phyloP scores from a whole-genome alignment of 2,113 vertebrate species.

The Columbina picui region DNA sequence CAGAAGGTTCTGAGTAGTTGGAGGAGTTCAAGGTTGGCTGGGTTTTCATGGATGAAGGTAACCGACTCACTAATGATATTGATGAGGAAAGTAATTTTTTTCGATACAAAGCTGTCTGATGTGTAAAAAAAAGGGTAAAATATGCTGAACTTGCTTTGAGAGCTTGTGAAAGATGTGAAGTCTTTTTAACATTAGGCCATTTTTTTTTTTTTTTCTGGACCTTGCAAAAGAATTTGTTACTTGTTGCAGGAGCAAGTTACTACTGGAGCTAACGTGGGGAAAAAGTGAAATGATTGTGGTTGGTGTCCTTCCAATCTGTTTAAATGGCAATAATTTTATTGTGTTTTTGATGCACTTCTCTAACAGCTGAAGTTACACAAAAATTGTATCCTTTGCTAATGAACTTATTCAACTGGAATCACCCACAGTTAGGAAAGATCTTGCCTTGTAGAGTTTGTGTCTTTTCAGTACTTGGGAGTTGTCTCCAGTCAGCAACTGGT shows the following conservation, averaged over 20 bases:
- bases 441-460: background rate
- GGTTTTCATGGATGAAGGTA: background rate
- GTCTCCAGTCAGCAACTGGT: background rate
- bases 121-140: background rate
- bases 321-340: background rate
- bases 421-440: background rate
- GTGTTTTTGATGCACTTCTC: background rate
- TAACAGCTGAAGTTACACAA: background rate
- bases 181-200: background rate
- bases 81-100: background rate
- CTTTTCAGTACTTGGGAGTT: background rate
- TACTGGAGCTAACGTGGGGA: background rate
- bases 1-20: background rate
- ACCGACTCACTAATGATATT: background rate
- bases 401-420: background rate
- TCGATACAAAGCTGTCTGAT: background rate
- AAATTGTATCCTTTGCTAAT: background rate
- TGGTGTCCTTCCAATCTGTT: background rate
- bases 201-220: background rate
- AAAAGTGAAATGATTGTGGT: background rate
- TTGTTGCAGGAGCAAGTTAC: background rate
- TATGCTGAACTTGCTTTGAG: background rate
- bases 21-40: background rate
- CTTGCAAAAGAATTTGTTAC: background rate
- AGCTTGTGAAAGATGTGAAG: background rate